Conservation (phyloP, 2,113 vertebrate species). For the Cyanoramphus novaezelandiae region DNA sequence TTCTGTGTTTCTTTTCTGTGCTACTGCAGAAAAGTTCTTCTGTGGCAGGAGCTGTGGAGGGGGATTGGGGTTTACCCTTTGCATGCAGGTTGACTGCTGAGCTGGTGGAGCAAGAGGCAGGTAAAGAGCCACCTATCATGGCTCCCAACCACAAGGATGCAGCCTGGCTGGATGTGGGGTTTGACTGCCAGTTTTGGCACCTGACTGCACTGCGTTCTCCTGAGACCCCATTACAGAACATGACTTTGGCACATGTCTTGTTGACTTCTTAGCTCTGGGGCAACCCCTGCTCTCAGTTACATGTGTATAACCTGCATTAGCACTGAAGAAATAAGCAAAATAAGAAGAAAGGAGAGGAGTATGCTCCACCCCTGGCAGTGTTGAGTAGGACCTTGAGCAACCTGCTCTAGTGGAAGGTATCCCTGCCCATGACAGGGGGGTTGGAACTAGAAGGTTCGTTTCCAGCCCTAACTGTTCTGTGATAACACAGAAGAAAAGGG, state of each 20-base stretch:
- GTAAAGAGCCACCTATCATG: accelerated
- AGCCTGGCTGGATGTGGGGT: background rate
- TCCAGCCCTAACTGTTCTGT: background rate
- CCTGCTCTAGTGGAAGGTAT: no score
- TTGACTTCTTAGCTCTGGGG: background rate
- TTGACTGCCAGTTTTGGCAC: background rate
- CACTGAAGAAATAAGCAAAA: background rate
- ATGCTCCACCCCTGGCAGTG: background rate
- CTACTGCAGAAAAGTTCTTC: background rate
- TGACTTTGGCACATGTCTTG: accelerated
- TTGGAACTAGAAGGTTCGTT: background rate
- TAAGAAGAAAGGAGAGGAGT: background rate
- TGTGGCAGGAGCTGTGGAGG: background rate
- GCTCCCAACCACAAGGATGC: background rate
- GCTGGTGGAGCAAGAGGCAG: background rate
- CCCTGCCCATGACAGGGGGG: background rate
- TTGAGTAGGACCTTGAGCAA: background rate
- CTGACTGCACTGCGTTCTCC: background rate
- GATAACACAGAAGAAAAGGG: background rate
- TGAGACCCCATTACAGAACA: accelerated
- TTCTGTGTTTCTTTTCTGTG: no score
- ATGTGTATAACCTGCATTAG: background rate
- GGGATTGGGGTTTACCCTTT: background rate
- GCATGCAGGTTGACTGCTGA: background rate
- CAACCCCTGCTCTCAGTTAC: background rate